Percentiles rank a stretch among this genome's conserved stretches.
phyloP scores from a whole-genome alignment of 2,888 invertebrate species.

The Drosophila greeni region DNA sequence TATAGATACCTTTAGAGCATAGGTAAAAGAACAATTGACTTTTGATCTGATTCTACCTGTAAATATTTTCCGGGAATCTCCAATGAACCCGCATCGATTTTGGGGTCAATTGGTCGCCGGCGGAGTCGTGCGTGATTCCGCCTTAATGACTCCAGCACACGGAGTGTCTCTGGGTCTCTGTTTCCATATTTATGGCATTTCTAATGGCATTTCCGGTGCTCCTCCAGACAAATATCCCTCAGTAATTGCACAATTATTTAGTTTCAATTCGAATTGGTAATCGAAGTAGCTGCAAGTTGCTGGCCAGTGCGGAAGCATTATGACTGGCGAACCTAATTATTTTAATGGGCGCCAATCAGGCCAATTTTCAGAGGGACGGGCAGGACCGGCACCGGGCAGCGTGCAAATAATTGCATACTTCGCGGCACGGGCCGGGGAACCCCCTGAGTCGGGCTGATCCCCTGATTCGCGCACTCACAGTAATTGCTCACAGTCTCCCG shows the following conservation, averaged over 20 bases:
- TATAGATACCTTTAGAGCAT: not conserved
- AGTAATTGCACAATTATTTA: constrained; percentile 60
- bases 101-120: constrained; percentile 15
- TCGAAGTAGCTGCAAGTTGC: constrained; percentile 1
- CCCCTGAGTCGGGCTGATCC: constrained; percentile 5
- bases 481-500: constrained; percentile 48
- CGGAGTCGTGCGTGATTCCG: constrained; percentile 7
- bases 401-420: constrained; percentile 64
- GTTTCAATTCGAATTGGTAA: constrained; percentile 24
- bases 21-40: constrained; percentile 3
- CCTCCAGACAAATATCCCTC: constrained; percentile 31
- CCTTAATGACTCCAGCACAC: constrained; percentile 9
- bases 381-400: constrained; percentile 24
- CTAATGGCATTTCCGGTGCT: constrained; percentile 28
- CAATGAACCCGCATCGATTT: constrained; percentile 12
- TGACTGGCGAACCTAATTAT: constrained; percentile 52
- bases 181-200: constrained; percentile 43
- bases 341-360: constrained; percentile 65
- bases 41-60: not conserved
- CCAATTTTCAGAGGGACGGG: constrained; percentile 50
- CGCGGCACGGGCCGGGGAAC: constrained; percentile 30
- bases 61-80: not conserved
- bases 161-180: not conserved
- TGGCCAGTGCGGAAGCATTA: constrained; percentile 8
- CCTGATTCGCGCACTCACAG: constrained; percentile 50